Percentiles rank a stretch among this genome's conserved stretches.
These are phyloP conservation scores for Atta texana DNA, from an alignment of 1,140 invertebrate species.

Conservation along the genomic window DNA sequence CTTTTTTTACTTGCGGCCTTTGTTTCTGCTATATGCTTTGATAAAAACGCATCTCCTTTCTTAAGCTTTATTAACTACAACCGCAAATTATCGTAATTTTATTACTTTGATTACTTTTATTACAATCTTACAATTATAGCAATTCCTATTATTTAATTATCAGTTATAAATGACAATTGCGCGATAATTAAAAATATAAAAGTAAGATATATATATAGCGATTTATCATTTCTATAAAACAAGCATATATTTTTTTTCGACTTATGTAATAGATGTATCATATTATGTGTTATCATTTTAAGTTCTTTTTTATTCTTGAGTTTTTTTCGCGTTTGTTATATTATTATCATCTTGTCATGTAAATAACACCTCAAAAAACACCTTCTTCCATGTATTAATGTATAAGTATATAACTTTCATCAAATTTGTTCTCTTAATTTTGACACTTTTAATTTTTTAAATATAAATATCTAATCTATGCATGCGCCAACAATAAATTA, in stretches of 20 bases:
- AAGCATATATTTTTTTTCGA: background rate
- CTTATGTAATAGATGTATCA: slow-evolving; percentile 8
- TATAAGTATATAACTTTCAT: background rate
- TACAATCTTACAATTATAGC: background rate
- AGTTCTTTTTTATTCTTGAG: background rate
- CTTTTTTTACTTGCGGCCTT: background rate
- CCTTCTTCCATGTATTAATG: background rate
- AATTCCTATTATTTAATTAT: background rate
- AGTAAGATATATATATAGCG: background rate
- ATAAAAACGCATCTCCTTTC: background rate
- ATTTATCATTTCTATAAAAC: background rate
- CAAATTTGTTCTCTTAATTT: background rate
- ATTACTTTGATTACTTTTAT: slow-evolving; percentile 6
- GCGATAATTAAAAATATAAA: background rate
- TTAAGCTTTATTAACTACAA: background rate
- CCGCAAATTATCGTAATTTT: background rate
- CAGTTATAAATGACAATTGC: background rate
- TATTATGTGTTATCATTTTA: slow-evolving; percentile 1
- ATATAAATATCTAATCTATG: background rate
- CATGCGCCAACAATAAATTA: background rate
- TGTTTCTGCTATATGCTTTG: background rate
- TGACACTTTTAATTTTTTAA: background rate
- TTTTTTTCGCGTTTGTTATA: background rate
- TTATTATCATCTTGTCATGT: background rate
- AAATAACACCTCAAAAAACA: background rate